Percentiles rank a stretch among this genome's conserved stretches.
Evolutionary conservation across 2,797 vertebrate species (phyloP).

Genomic region (Manis pentadactyla): DNA sequence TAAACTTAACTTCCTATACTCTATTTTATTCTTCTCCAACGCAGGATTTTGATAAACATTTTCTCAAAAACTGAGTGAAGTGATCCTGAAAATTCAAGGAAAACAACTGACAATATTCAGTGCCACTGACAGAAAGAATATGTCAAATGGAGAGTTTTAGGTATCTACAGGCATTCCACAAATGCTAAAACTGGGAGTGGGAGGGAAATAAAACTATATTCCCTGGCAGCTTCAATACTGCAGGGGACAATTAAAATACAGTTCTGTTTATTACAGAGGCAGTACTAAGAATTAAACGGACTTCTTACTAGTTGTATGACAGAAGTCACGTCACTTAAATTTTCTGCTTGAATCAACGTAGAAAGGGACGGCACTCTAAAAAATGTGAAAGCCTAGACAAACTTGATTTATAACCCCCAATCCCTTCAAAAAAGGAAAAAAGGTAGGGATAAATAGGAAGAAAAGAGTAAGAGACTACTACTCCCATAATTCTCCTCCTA

Average conservation of each 20-base stretch:
- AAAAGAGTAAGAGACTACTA: background rate
- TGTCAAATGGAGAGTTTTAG: background rate
- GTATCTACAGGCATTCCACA: background rate
- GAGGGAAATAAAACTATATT: background rate
- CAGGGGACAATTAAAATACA: background rate
- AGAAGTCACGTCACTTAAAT: background rate
- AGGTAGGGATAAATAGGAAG: background rate
- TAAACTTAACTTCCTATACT: background rate
- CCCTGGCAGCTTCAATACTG: background rate
- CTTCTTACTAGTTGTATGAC: background rate
- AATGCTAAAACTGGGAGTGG: background rate
- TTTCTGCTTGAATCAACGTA: background rate
- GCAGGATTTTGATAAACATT: background rate
- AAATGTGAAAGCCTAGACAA: background rate
- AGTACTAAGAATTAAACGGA: background rate
- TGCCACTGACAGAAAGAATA: background rate
- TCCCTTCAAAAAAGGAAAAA: background rate
- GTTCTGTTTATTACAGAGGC: background rate
- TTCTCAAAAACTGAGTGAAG: constrained; percentile 40
- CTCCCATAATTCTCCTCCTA: constrained; percentile 19
- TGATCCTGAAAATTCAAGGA: constrained; percentile 22
- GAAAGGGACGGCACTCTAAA: constrained; percentile 6
- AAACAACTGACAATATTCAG: background rate
- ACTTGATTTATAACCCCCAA: background rate
- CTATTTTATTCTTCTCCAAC: background rate